Evolutionary conservation across 1,140 invertebrate genomes (phyloP), one percentile per base, ranked within the genome.

Genomic region (Pygmarrhopalites habei): DNA sequence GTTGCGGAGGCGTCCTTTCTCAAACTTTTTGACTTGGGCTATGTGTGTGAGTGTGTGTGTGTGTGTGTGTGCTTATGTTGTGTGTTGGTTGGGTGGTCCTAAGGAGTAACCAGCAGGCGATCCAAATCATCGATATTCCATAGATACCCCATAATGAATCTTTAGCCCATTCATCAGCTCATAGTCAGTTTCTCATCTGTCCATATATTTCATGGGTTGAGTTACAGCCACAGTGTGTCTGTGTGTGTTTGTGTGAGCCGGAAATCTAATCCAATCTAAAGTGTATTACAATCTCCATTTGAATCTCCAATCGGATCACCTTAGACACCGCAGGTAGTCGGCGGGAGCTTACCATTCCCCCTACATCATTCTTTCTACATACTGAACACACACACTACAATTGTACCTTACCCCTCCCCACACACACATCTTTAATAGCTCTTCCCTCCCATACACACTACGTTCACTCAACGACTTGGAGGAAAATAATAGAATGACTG

Each of bases 81-180:
- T 52, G 28, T 26, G 3, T 52, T 52, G 14, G 25, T 52, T 52
- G 49, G 49, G 49, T 52, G 49, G 49, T 52, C 49, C 28, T 52
- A 52, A 26, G 49, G 49, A 52, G 25, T 52, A 26, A 52, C 28
- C 49, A 52, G 49, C 49, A 52, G 49, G 49, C 25, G 49, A 52
- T 52, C 49, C 23, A 52, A 52, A 52, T 52, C n/a, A n/a, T n/a
- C 49, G 49, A 52, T 52, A 52, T 52, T 52, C 49, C 49, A 52
- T 52, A 52, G 49, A 52, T 52, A 52, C 49, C n/a, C 28, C 49
- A 52, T 52, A 52, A 52, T 52, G 49, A 52, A 21, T 52, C 49
- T 23, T 52, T 26, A 52, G 25, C 25, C 49, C 49, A 52, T 52
- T 52, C 49, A 52, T 52, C 49, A 52, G 49, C 49, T 52, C 49